Percentiles rank a stretch among this genome's conserved stretches.
These are phyloP conservation scores for Araneus ventricosus DNA, from an alignment of 1,140 invertebrate genomes.

Conservation along the genomic window DNA sequence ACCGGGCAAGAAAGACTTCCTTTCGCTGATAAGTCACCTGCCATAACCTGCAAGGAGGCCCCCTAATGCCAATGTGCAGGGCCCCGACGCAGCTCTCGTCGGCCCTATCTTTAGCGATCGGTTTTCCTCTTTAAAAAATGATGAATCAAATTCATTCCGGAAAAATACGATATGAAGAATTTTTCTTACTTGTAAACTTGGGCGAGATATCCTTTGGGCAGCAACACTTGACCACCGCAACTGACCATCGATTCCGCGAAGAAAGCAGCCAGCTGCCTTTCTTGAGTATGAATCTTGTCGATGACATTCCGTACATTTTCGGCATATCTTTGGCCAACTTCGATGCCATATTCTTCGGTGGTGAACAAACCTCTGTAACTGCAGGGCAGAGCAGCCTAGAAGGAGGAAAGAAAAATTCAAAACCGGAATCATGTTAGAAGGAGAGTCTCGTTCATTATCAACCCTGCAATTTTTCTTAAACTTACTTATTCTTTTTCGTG, in stretches of 20 bases:
- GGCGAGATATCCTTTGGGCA: slow-evolving; percentile 91
- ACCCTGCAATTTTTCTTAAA: too few relatives aligned
- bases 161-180: background rate
- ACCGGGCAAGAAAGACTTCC: too few relatives aligned
- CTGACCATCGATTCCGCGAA: slow-evolving; percentile 98
- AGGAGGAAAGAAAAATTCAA: slow-evolving; percentile 34
- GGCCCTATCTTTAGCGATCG: too few relatives aligned
- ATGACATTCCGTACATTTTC: slow-evolving; percentile 91
- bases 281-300: slow-evolving; percentile 82
- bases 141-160: too few relatives aligned
- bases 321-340: slow-evolving; percentile 90
- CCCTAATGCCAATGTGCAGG: too few relatives aligned
- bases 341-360: slow-evolving; percentile 85
- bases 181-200: slow-evolving; percentile 88
- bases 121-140: too few relatives aligned
- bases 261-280: slow-evolving; percentile 87
- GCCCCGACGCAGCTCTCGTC: too few relatives aligned
- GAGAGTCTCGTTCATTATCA: background rate
- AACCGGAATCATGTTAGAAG: background rate
- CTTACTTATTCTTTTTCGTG: too few relatives aligned
- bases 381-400: slow-evolving; percentile 94
- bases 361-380: slow-evolving; percentile 94
- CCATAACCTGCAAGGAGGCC: too few relatives aligned
- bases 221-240: slow-evolving; percentile 98
- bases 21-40: too few relatives aligned